phyloP scores from a whole-genome alignment of 2,113 vertebrate genomes.

The Crocuta crocuta region DNA sequence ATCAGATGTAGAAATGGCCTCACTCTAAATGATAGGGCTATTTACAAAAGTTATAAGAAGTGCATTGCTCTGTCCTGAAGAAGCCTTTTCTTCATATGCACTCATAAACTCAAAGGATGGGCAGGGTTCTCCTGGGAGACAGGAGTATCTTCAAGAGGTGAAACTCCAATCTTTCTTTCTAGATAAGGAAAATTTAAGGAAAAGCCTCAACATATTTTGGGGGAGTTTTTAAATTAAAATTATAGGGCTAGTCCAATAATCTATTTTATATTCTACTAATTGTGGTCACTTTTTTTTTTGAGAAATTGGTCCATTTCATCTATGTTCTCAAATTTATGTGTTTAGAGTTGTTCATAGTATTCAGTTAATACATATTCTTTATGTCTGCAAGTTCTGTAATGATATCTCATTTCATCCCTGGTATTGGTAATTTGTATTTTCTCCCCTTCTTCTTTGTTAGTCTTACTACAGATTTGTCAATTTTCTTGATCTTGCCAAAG shows the following conservation, averaged over 20 bases:
- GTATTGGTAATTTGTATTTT: not conserved
- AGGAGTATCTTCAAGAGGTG: not conserved
- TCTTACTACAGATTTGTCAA: not conserved
- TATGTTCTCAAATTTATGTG: not conserved
- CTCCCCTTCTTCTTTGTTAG: not conserved
- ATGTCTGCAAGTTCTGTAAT: not conserved
- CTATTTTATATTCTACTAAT: not conserved
- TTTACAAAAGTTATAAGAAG: constrained; percentile 77
- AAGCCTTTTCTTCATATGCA: not conserved
- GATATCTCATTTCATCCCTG: not conserved
- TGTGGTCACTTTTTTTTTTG: not conserved
- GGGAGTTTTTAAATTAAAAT: not conserved
- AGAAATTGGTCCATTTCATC: not conserved
- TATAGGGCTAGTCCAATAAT: not conserved
- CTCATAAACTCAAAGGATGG: not conserved
- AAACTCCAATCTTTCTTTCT: not conserved
- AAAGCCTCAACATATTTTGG: not conserved
- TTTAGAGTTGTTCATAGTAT: not conserved
- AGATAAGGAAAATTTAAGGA: not conserved
- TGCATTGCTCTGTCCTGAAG: constrained; percentile 72
- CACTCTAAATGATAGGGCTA: constrained; percentile 73
- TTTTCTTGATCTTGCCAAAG: not conserved
- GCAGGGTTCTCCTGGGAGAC: not conserved
- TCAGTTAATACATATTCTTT: not conserved
- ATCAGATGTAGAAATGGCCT: constrained; percentile 80